These are phyloP conservation scores for Rhea americana DNA, from an alignment of 2,113 vertebrate species.

Conservation along the genomic window DNA sequence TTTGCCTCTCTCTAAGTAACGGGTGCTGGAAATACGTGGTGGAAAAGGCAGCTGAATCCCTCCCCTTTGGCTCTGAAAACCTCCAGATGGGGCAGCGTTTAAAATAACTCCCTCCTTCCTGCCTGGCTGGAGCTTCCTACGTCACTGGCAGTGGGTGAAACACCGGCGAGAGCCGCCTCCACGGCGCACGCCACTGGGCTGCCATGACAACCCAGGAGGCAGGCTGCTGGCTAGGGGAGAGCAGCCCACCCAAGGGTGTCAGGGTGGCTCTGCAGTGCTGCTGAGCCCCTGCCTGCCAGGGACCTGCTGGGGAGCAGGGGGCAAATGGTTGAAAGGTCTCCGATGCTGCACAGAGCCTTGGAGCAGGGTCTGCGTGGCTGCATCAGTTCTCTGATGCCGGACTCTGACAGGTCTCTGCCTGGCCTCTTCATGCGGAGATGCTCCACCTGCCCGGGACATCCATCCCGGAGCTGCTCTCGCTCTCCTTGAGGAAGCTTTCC, in stretches of 20 bases:
- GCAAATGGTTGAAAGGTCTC: no score
- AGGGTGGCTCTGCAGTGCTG: accelerated
- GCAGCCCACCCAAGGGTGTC: background rate
- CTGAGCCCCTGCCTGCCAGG: accelerated
- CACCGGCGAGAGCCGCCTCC: background rate
- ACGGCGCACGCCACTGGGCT: accelerated
- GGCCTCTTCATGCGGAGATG: accelerated
- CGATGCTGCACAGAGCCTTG: background rate
- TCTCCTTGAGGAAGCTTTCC: accelerated
- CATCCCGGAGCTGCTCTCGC: background rate
- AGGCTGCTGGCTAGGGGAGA: background rate
- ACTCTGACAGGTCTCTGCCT: background rate
- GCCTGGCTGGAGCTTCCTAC: background rate
- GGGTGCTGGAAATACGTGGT: background rate
- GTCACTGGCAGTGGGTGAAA: background rate
- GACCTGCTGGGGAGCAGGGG: background rate
- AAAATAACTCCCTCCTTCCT: slow-evolving; percentile 15
- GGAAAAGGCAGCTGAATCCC: background rate
- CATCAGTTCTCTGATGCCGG: no score
- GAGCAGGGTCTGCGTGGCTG: no score
- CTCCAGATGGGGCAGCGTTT: slow-evolving; percentile 8
- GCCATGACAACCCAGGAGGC: background rate
- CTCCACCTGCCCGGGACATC: background rate
- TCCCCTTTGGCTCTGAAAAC: slow-evolving; percentile 13
- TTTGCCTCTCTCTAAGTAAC: background rate